These are phyloP conservation scores for Limnephilus auricula DNA, from an alignment of 2,888 invertebrate species.

Conservation along the genomic window DNA sequence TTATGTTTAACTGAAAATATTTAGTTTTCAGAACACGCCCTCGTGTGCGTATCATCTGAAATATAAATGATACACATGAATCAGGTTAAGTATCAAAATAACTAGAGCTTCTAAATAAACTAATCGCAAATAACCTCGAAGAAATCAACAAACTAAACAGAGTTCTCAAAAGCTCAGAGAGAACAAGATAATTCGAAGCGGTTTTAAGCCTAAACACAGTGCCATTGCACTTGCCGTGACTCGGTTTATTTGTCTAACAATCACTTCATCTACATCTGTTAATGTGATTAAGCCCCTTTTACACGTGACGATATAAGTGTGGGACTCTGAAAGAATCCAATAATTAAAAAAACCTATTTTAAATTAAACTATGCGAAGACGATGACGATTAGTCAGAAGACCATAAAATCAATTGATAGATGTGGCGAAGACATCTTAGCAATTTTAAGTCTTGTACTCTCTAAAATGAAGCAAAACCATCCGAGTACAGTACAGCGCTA, in stretches of 20 bases:
- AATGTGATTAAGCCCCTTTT: not conserved
- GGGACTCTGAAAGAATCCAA: not conserved
- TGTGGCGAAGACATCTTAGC: not conserved
- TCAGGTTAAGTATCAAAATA: no score
- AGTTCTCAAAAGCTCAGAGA: not conserved
- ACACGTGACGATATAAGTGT: not conserved
- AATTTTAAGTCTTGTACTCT: no score
- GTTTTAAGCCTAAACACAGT: not conserved
- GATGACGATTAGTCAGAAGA: no score
- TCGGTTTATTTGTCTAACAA: conserved; percentile 6
- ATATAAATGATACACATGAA: no score
- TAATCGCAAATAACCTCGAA: not conserved
- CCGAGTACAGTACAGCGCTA: no score
- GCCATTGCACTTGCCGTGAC: conserved; percentile 10
- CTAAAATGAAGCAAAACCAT: no score
- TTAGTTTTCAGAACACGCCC: no score
- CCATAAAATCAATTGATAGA: not conserved
- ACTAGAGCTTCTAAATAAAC: not conserved
- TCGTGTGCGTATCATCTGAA: no score
- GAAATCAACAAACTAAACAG: not conserved
- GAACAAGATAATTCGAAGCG: not conserved
- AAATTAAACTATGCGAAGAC: not conserved
- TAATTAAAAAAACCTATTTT: not conserved
- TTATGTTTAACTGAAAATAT: no score
- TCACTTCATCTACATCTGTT: conserved; percentile 24